These are phyloP conservation scores for Drosophila pachea DNA, from an alignment of 1,140 invertebrate species.

Conservation along the genomic window DNA sequence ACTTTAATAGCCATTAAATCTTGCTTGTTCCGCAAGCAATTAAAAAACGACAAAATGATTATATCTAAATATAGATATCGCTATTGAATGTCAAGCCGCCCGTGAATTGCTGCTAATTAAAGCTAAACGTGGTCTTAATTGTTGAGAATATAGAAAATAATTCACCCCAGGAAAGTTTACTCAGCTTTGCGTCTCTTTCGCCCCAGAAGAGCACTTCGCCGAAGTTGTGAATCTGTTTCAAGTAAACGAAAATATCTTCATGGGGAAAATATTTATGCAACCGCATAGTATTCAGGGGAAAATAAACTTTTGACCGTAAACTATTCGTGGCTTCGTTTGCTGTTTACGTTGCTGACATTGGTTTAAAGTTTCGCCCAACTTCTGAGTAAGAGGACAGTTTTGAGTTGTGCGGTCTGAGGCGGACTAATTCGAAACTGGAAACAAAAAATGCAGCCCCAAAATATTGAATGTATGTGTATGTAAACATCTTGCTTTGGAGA, in stretches of 20 bases:
- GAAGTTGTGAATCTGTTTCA: background rate
- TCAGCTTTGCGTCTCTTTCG: no score
- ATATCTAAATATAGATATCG: no score
- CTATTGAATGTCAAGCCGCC: no score
- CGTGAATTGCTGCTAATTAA: no score
- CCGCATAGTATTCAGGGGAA: background rate
- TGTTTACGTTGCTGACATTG: constrained; percentile 9
- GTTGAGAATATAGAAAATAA: no score
- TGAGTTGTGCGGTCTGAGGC: constrained; percentile 4
- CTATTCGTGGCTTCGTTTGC: constrained; percentile 14
- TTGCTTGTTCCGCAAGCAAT: background rate
- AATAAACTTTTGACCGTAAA: constrained; percentile 15
- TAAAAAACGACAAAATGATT: no score
- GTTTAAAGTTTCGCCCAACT: constrained; percentile 14
- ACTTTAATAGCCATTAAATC: background rate
- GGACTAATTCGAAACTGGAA: constrained; percentile 13
- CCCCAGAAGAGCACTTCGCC: no score
- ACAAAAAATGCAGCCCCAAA: background rate
- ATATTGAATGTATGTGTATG: background rate
- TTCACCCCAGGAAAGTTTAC: no score
- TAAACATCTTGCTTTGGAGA: constrained; percentile 6
- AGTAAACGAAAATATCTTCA: background rate
- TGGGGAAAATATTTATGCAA: constrained; percentile 18
- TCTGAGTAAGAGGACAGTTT: constrained; percentile 17
- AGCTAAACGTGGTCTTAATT: no score